These are phyloP conservation scores for Austrolebias charrua DNA, from an alignment of 2,797 vertebrate genomes.

Conservation along the genomic window DNA sequence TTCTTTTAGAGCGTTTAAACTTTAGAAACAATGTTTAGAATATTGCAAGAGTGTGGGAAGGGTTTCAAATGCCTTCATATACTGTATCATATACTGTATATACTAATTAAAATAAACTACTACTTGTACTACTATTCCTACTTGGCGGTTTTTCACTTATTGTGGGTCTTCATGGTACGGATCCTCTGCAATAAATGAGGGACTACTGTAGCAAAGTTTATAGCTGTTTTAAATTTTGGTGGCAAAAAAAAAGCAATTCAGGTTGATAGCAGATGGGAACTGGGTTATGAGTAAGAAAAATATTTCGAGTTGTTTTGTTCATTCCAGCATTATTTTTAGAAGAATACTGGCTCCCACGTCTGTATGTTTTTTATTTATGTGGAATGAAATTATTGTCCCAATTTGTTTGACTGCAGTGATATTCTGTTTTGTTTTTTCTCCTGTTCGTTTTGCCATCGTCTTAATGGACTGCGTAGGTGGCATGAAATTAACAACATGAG, in stretches of 20 bases:
- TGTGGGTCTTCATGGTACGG: too few relatives aligned
- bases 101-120: too few relatives aligned
- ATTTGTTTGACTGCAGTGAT: slow-evolving; percentile 22
- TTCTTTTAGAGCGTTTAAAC: too few relatives aligned
- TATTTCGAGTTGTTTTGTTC: slow-evolving; percentile 5
- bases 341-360: slow-evolving; percentile 2
- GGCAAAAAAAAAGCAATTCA: slow-evolving; percentile 39
- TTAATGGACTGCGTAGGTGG: slow-evolving; percentile 85
- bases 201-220: slow-evolving; percentile 9
- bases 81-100: too few relatives aligned
- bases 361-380: slow-evolving; percentile 6
- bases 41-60: too few relatives aligned
- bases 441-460: slow-evolving; percentile 18
- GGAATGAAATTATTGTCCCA: slow-evolving; percentile 16
- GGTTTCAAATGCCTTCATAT: too few relatives aligned
- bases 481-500: slow-evolving; percentile 98
- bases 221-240: slow-evolving; percentile 23
- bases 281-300: slow-evolving; percentile 2
- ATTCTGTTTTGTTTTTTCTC: background rate
- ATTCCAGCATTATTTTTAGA: slow-evolving; percentile 14
- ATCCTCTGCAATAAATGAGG: too few relatives aligned
- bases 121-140: too few relatives aligned
- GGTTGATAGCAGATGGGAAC: slow-evolving; percentile 8
- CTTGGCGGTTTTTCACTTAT: too few relatives aligned
- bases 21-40: too few relatives aligned